Conservation (phyloP, 2,113 vertebrate genomes). For the Micromys minutus region DNA sequence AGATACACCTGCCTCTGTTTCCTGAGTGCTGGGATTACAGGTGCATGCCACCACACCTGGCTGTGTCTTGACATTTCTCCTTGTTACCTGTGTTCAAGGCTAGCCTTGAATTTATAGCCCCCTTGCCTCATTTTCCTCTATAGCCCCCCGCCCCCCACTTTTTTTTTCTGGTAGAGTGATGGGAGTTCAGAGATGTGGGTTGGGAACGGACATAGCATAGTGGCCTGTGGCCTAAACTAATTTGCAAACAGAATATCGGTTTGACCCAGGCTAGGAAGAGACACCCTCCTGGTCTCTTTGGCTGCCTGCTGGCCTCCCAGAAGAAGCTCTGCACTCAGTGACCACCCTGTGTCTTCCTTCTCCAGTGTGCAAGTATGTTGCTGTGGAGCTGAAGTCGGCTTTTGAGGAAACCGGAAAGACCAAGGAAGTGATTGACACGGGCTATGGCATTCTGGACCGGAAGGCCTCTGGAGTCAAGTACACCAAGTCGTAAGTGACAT, state of each 20-base stretch:
- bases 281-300: neutral
- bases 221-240: neutral
- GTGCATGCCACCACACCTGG: neutral
- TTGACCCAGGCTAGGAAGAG: neutral
- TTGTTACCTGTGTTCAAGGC: neutral
- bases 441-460: slow-evolving; percentile 93
- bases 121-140: neutral
- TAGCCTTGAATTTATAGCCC: neutral
- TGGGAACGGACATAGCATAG: neutral
- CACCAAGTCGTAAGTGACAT: slow-evolving; percentile 94
- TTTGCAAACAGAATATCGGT: neutral
- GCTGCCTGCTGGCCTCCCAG: neutral
- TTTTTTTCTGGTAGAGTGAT: neutral
- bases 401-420: slow-evolving; percentile 97
- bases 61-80: neutral
- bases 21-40: neutral
- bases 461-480: slow-evolving; percentile 95
- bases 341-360: slow-evolving; percentile 28
- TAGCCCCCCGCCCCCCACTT: no score
- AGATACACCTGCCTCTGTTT: neutral
- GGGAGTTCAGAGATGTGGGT: no score
- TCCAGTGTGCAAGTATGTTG: slow-evolving; percentile 96
- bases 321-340: fast-evolving
- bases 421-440: slow-evolving; percentile 94
- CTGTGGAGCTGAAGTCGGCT: slow-evolving; percentile 95